Evolutionary conservation across 2,888 invertebrate species (phyloP), one percentile per base, ranked within the genome.

Genomic region (Encarsia formosa): DNA sequence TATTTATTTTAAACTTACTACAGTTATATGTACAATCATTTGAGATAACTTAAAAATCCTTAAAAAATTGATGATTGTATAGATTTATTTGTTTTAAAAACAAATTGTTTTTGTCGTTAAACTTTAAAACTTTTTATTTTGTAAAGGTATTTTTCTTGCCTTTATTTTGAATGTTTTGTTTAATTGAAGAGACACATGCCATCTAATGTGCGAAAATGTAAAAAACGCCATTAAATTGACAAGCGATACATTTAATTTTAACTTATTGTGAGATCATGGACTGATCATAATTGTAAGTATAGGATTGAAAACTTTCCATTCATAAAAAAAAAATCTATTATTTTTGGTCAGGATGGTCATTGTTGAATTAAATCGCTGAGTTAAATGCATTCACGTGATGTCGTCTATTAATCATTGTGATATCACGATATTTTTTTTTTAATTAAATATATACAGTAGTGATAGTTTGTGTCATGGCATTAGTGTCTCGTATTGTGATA

Each of bases 401-500:
- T 59, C 49, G 34, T 29, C 37, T 49, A 52, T 50, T 52, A 52
- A 54, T 47, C 26, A 52, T 57, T 61, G 57, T 54, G 53, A 58
- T 59, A 46, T 58, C 52, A 51, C 37, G 43, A 49, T 32, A 42
- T 58, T 47, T 34, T 56, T 62, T 62, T 56, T 60, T 58, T 57
- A 52, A 54, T n/a, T n/a, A n/a, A n/a, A n/a, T n/a, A n/a, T 60
- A 47, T 46, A 44, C 61, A 61, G 57, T 59, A 54, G 43, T 47
- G 49, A 61, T 63, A 59, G 61, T 61, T 61, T 63, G 59, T 67
- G 65, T 67, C 65, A 63, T 65, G 65, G 65, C 63, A 61, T 66
- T 59, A 57, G 61, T 62, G 61, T 67, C 63, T 64, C 61, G 61
- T 65, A 66, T 68, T 69, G 69, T 69, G 68, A 70, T 70, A 69